These are phyloP conservation scores for Carcharodon carcharias DNA, from an alignment of 2,797 vertebrate species.

Conservation along the genomic window DNA sequence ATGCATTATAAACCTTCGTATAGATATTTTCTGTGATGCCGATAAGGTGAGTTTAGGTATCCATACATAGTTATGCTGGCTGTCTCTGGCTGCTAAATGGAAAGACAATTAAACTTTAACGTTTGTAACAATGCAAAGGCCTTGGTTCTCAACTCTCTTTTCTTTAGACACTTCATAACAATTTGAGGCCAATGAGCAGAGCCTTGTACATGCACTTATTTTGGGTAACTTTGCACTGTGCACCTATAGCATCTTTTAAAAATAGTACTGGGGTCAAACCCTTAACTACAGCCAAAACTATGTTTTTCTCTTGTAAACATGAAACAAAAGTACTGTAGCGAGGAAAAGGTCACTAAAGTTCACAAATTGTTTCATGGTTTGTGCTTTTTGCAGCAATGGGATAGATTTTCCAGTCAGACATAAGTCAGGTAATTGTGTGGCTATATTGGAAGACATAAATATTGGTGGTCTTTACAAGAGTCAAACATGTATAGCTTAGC, in stretches of 20 bases:
- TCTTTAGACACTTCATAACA: background rate
- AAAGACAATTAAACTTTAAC: background rate
- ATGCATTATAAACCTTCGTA: background rate
- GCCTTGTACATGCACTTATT: background rate
- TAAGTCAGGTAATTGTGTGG: background rate
- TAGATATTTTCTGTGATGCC: background rate
- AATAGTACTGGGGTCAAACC: background rate
- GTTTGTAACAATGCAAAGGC: background rate
- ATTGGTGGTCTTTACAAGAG: background rate
- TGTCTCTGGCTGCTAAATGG: background rate
- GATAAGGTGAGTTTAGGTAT: too few species aligned
- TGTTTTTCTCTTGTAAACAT: background rate
- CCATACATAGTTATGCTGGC: background rate
- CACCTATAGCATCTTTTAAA: background rate
- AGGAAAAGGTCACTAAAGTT: background rate
- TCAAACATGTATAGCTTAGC: background rate
- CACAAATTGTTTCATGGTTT: background rate
- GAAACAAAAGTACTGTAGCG: background rate
- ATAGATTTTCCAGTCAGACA: background rate
- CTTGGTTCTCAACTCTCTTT: background rate
- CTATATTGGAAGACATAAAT: background rate
- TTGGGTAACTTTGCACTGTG: background rate
- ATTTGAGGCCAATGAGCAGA: background rate
- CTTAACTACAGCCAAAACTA: background rate
- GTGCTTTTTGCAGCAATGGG: background rate